phyloP scores from a whole-genome alignment of 2,888 invertebrate species.

The Neuroscelio doddi region DNA sequence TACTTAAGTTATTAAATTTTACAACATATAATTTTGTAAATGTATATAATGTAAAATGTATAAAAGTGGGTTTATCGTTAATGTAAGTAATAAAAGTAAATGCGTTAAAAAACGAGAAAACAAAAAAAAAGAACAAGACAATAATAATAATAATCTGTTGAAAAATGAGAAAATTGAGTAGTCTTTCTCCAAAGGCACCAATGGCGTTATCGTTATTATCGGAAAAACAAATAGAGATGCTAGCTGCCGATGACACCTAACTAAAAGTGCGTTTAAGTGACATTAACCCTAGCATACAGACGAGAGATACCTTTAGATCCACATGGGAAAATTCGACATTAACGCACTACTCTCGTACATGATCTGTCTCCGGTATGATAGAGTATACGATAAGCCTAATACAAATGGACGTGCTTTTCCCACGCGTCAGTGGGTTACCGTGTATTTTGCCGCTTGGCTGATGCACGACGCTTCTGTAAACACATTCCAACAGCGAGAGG shows the following conservation, averaged over 20 bases:
- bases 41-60: no score
- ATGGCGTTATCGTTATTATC: not conserved
- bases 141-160: not conserved
- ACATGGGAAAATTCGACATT: conserved; percentile 3
- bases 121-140: not conserved
- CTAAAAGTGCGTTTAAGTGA: conserved; percentile 1
- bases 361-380: conserved; percentile 3
- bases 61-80: no score
- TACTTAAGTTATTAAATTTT: no score
- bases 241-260: not conserved
- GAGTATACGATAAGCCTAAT: conserved; percentile 8
- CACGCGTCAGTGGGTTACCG: conserved; percentile 47
- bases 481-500: conserved; percentile 1
- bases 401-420: conserved; percentile 41
- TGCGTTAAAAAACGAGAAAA: not conserved
- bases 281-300: conserved; percentile 1
- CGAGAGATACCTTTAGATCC: conserved; percentile 1
- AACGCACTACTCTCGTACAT: conserved; percentile 11
- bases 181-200: not conserved
- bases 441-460: conserved; percentile 20
- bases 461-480: conserved; percentile 16
- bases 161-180: not conserved
- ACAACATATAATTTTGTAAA: no score
- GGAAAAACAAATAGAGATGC: no score
- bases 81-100: no score